Evolutionary conservation across 2,888 invertebrate genomes (phyloP), one percentile per base, ranked within the genome.

Genomic region (Idaea aversata): DNA sequence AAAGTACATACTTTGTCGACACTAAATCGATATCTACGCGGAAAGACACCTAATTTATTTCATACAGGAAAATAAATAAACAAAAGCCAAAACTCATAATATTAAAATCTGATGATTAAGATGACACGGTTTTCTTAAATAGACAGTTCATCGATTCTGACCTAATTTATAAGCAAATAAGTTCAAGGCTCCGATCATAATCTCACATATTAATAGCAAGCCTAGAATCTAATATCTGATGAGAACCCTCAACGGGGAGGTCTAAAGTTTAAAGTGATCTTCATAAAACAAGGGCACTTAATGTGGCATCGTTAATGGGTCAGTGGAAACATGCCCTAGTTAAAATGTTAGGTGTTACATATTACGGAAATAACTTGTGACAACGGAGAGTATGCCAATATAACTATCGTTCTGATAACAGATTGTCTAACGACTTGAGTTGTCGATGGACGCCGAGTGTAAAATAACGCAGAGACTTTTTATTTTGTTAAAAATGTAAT

Each of bases 291-390:
- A 47, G 47, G 13, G 47, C 47, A 47, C 47, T 47, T 47, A 10
- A n/a, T n/a, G n/a, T 6, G 47, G 13, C 13, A 7, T 7, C 66
- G 65, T 71, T 71, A 70, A 72, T 71, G 67, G 71, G 72, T 67
- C 71, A 68, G 63, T 66, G 71, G 69, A 65, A 64, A 69, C 70
- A 69, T 69, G 73, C 61, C 71, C 72, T 67, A 72, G 65, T 71
- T 73, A 61, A 47, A 70, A 65, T 71, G 70, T 61, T 34, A 64
- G 61, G 65, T 67, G 64, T 68, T 65, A 60, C 68, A 70, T 69
- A 68, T 62, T 65, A 69, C 68, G 65, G 66, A 71, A 74, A 72
- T 74, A 74, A 68, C 65, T 59, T 65, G 67, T 63, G 67, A 66
- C 69, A 67, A 62, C 67, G 63, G 59, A 58, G 61, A 34, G 58